Evolutionary conservation across 2,888 invertebrate genomes (phyloP).

Genomic region (Lobophora halterata): DNA sequence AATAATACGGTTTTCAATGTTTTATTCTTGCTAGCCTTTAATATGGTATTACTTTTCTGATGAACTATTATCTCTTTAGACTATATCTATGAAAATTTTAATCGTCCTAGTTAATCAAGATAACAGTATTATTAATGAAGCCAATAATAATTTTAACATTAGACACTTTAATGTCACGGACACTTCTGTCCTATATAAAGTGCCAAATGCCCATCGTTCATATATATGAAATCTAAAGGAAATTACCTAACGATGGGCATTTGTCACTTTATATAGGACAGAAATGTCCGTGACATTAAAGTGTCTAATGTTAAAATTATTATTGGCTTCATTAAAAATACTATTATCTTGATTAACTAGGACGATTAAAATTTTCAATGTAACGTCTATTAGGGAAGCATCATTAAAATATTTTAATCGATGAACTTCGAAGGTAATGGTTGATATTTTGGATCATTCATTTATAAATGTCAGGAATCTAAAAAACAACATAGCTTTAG

Average conservation of each 20-base stretch:
- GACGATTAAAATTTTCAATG: conserved; percentile 7
- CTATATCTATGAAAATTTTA: conserved; percentile 2
- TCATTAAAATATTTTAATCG: conserved; percentile 13
- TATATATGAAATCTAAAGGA: too few relatives aligned
- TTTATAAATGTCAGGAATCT: conserved; percentile 8
- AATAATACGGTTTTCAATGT: conserved; percentile 42
- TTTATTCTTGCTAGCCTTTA: conserved; percentile 37
- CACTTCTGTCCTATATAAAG: too few relatives aligned
- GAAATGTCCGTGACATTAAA: conserved; percentile 1
- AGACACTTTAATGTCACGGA: conserved; percentile 5
- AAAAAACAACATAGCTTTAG: conserved; percentile 6
- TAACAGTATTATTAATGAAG: conserved; percentile 10
- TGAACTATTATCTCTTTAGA: too few relatives aligned
- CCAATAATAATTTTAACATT: conserved; percentile 9
- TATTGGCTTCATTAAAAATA: conserved; percentile 8
- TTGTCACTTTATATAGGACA: too few relatives aligned
- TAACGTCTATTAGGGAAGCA: conserved; percentile 4
- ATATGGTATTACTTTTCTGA: too few relatives aligned
- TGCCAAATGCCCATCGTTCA: too few relatives aligned
- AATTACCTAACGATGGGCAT: too few relatives aligned
- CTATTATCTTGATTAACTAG: conserved; percentile 13
- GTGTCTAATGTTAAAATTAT: conserved; percentile 9
- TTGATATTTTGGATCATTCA: too few relatives aligned
- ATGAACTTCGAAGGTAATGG: too few relatives aligned
- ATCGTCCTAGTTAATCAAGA: conserved; percentile 12